Evolutionary conservation across 2,797 vertebrate genomes (phyloP), one percentile per base, ranked within the genome.

Genomic region (Acomys russatus): DNA sequence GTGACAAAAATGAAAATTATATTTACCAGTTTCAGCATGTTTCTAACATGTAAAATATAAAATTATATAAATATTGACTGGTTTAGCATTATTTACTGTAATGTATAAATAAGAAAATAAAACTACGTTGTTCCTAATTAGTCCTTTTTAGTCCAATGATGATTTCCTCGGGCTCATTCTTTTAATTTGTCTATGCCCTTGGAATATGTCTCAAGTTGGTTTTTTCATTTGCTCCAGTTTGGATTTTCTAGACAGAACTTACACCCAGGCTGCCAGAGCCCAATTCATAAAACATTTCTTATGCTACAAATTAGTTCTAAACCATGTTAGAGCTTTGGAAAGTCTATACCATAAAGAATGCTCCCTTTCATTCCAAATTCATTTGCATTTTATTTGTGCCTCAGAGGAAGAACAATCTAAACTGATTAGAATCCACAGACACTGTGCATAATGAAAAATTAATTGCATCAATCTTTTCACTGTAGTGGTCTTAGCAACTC

Each of bases 401-500:
- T 98, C 98, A 94, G 91, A 98, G 96, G 97, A 98, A 95, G 98
- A 98, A 98, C 98, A 98, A 98, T 98, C 98, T 94, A 96, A 98
- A 98, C 98, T 98, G 98, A 99, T 99, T 99, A 98, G 98, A 98
- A 98, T 98, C 98, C 77, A 49, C 97, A 98, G 98, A 98, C 98
- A 97, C 97, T 97, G 98, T 97, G 97, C 10, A 56, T 99, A 99
- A 99, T 99, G 98, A 99, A 99, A 99, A 99, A 99, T 98, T 99
- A 99, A 99, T 99, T 98, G 97, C 98, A 98, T 98, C 99, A 98
- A 98, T 99, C 98, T 98, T 99, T 98, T 98, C 98, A 98, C 98
- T 98, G 98, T 98, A 98, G 98, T 98, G 96, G 98, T 98, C 98
- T 98, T 98, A 99, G 99, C 98, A 98, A 98, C 98, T 99, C 98